Evolutionary conservation across 2,113 vertebrate species (phyloP).

Genomic region (Tetrax tetrax): DNA sequence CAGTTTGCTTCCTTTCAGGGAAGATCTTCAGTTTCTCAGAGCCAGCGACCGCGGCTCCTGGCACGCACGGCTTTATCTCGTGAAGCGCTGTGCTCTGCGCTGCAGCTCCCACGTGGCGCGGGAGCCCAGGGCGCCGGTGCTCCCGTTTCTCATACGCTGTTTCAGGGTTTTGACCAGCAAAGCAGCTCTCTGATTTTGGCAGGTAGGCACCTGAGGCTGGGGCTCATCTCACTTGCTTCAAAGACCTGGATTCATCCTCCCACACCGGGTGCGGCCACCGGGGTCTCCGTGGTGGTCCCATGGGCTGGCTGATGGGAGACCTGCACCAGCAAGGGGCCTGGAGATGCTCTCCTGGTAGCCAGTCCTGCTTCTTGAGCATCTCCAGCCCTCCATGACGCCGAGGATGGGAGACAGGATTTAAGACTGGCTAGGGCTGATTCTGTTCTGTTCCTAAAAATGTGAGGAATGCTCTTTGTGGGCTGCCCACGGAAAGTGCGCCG

Average conservation of each 20-base stretch:
- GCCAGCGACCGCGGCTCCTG: background rate
- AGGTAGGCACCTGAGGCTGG: background rate
- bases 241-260: background rate
- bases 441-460: background rate
- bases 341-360: background rate
- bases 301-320: background rate
- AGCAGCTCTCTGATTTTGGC: background rate
- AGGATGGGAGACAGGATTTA: background rate
- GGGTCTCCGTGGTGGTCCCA: background rate
- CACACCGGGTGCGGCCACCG: background rate
- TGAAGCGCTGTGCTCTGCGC: background rate
- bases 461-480: background rate
- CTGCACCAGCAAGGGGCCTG: background rate
- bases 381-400: background rate
- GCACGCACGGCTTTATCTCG: background rate
- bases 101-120: background rate
- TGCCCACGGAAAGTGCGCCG: background rate
- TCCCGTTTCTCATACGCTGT: background rate
- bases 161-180: background rate
- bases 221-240: background rate
- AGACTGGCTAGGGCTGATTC: accelerated
- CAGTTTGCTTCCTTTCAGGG: background rate
- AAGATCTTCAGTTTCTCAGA: background rate
- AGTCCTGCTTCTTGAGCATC: background rate
- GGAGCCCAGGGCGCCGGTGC: background rate